Base-by-base conservation (phyloP, 2,797 vertebrate genomes). In the Sciurus vulgaris region DNA sequence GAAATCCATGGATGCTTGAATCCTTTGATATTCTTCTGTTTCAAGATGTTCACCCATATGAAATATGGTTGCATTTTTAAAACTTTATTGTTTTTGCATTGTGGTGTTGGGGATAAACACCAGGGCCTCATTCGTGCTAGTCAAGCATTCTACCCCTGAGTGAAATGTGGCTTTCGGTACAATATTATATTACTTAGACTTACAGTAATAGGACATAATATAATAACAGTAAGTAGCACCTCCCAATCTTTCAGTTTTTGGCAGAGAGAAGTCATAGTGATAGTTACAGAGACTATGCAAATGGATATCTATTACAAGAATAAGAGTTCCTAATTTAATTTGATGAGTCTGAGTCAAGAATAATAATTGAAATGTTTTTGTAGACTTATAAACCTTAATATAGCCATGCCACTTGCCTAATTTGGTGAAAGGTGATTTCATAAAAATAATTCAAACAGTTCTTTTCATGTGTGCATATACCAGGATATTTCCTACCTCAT, bases 61-160 rank as follows among this genome's bases (percentile, higher is more conserved):
- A 63, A 38, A 30, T 38, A 10, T 33, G 44, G 67, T 41, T 86
- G 87, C 44, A 20, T 26, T 17, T 59, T 20, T 86, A 2, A 70
- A 54, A 54, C 54, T n/a, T 70, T 41, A 20, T 47, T 20, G 8
- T 1, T 33, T 41, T 26, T 35, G 22, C 44, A 13, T 44, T 61
- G 4, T 30, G 11, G 5, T 26, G 11, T 26, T 41, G 8, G 14
- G 17, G 0, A 30, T 35, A 4, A 9, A 33, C 6, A 18, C 2
- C 44, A 74, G 28, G 5, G 22, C 54, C 69, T 59, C 51, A 61
- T 30, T 47, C 28, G 26, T 26, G 7, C 38, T n/a, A 22, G 30
- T 5, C 13, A 18, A 35, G 51, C 17, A 41, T n/a, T 74, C 54
- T 6, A 33, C 7, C 54, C 33, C 5, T 63, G 20, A 74, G 12